phyloP scores from a whole-genome alignment of 2,113 vertebrate species.

The Caretta caretta region DNA sequence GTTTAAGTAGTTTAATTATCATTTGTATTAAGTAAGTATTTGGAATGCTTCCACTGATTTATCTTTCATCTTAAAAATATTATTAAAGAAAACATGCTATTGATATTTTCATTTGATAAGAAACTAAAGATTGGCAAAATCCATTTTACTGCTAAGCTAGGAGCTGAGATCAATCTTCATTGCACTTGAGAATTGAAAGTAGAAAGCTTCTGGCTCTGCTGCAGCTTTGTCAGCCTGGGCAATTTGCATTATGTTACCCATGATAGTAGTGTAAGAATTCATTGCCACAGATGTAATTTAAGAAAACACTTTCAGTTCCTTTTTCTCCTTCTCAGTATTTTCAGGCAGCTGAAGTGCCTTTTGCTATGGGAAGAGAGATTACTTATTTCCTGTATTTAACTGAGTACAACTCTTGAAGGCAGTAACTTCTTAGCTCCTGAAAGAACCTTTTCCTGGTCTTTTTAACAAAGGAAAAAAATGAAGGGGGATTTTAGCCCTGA shows the following conservation, averaged over 20 bases:
- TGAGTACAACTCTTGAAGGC: neutral
- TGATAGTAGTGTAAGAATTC: conserved; percentile 45
- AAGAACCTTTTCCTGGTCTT: neutral
- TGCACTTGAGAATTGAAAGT: conserved; percentile 23
- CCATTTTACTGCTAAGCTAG: conserved; percentile 30
- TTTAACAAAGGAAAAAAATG: neutral
- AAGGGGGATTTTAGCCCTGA: neutral
- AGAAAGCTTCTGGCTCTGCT: conserved; percentile 50
- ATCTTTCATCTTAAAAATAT: conserved; percentile 25
- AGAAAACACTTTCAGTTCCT: conserved; percentile 39
- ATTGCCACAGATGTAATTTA: conserved; percentile 32
- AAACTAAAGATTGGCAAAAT: conserved; percentile 48
- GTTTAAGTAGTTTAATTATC: conserved; percentile 24
- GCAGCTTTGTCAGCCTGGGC: conserved; percentile 55
- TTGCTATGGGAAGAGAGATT: neutral
- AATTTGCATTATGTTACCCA: conserved; percentile 60
- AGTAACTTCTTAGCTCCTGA: neutral
- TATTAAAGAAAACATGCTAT: neutral
- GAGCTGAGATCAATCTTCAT: conserved; percentile 27
- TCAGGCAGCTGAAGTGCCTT: neutral
- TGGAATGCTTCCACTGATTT: conserved; percentile 45
- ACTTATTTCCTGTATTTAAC: conserved; percentile 44
- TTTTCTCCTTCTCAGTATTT: conserved; percentile 44
- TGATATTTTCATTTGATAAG: conserved; percentile 44
- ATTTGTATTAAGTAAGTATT: conserved; percentile 27